A percentile compares a stretch with the other conserved stretches of the same genome.
Conservation (phyloP, 2,888 invertebrate genomes). For the Kryphioiulus occultus region DNA sequence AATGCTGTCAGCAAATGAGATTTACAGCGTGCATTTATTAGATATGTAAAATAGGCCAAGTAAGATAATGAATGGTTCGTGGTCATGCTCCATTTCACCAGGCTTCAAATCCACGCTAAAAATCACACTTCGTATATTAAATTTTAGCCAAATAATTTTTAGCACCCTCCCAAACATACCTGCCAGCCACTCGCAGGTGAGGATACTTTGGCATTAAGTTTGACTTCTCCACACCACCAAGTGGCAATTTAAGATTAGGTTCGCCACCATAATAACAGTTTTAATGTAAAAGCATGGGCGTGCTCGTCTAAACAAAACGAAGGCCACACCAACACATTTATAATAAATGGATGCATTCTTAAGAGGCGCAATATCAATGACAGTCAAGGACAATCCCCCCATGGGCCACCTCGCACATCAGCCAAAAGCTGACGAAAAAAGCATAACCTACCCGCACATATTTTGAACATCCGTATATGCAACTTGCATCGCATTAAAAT, state of each 20-base stretch:
- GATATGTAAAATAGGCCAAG: constrained; percentile 23
- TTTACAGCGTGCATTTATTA: not conserved
- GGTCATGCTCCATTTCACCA: not conserved
- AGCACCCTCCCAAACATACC: constrained; percentile 4
- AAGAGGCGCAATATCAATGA: not conserved
- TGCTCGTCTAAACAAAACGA: constrained; percentile 23
- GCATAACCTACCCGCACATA: not conserved
- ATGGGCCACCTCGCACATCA: not conserved
- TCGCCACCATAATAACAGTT: constrained; percentile 8
- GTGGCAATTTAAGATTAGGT: constrained; percentile 10
- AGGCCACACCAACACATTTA: constrained; percentile 23
- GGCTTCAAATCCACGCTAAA: not conserved
- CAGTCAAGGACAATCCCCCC: constrained; percentile 9
- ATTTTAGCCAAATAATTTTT: not conserved
- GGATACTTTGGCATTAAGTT: not conserved
- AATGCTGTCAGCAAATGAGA: constrained; percentile 3
- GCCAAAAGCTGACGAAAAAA: not conserved
- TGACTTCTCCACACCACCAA: not conserved
- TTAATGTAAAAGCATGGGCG: constrained; percentile 23
- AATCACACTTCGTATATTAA: constrained; percentile 2
- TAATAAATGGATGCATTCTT: constrained; percentile 23
- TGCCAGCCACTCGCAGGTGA: not conserved
- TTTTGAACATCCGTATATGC: not conserved
- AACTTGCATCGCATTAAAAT: not conserved
- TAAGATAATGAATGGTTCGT: constrained; percentile 7